Evolutionary conservation across 2,113 vertebrate species (phyloP).

Genomic region (mouse (Mus musculus)): DNA sequence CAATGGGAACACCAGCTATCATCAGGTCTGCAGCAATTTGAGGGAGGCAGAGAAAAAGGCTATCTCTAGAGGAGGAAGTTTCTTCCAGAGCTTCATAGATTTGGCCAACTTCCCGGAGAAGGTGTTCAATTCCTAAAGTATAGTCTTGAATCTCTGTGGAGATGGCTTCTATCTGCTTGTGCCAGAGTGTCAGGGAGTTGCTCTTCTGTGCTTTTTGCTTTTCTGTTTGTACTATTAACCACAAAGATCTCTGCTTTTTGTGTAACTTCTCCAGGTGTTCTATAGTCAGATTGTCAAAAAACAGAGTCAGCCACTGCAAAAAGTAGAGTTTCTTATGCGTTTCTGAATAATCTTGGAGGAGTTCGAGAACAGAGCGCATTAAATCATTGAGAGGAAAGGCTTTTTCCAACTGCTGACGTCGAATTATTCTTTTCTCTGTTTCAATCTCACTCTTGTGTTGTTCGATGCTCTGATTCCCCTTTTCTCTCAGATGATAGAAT

Average conservation of each 20-base stretch:
- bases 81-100: constrained; percentile 87
- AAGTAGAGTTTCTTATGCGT: constrained; percentile 81
- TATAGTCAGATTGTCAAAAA: constrained; percentile 77
- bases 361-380: constrained; percentile 74
- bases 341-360: constrained; percentile 61
- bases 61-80: not conserved
- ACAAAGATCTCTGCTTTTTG: constrained; percentile 79
- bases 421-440: constrained; percentile 74
- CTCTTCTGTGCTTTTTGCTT: constrained; percentile 76
- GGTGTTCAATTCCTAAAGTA: constrained; percentile 85
- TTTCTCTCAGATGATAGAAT: constrained; percentile 80
- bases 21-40: constrained; percentile 87
- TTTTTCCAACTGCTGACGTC: constrained; percentile 49
- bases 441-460: constrained; percentile 79
- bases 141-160: constrained; percentile 76
- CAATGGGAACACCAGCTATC: constrained; percentile 87
- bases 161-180: constrained; percentile 79
- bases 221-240: constrained; percentile 69
- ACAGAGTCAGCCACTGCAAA: constrained; percentile 83
- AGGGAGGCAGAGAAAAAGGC: constrained; percentile 75
- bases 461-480: constrained; percentile 79
- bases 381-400: constrained; percentile 78
- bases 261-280: constrained; percentile 71
- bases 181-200: not conserved
- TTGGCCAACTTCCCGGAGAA: constrained; percentile 64